These are phyloP conservation scores for Pagetopsis macropterus DNA, from an alignment of 2,797 vertebrate species.

Conservation along the genomic window DNA sequence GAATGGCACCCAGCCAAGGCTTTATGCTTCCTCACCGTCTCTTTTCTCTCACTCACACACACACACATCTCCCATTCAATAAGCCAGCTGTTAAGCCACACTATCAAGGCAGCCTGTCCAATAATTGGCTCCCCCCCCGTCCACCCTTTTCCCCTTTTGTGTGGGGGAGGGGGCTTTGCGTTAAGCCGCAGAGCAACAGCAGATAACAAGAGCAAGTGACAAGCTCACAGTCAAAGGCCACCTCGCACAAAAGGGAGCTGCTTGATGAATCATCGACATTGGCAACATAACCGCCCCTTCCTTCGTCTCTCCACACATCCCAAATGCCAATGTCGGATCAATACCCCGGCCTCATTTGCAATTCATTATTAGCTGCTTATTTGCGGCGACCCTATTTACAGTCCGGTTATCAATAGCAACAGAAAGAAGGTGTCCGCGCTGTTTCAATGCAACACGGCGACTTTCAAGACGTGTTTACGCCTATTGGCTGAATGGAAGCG, in stretches of 20 bases:
- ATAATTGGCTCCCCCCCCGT: conserved; percentile 80
- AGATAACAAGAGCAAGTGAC: conserved; percentile 86
- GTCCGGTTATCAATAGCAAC: conserved; percentile 74
- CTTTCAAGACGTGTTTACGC: conserved; percentile 26
- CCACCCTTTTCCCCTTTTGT: conserved; percentile 71
- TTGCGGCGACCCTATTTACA: conserved; percentile 84
- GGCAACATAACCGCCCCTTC: conserved; percentile 60
- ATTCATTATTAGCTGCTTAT: conserved; percentile 89
- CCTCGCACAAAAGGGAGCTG: conserved; percentile 77
- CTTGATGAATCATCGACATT: conserved; percentile 86
- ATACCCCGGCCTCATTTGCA: conserved; percentile 87
- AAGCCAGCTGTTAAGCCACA: conserved; percentile 84
- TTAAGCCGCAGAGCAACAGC: conserved; percentile 73
- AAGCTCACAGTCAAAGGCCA: conserved; percentile 81
- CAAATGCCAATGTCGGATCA: conserved; percentile 85
- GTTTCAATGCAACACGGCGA: conserved; percentile 25
- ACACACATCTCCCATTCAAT: conserved; percentile 79
- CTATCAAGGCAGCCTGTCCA: conserved; percentile 85
- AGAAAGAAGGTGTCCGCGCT: conserved; percentile 34
- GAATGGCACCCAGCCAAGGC: conserved; percentile 61
- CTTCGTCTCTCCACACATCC: conserved; percentile 63
- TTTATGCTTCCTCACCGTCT: conserved; percentile 59
- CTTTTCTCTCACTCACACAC: conserved; percentile 1
- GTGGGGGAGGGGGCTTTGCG: conserved; percentile 63
- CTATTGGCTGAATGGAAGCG: conserved; percentile 40